Conservation (phyloP, 2,797 vertebrate genomes). For the Toxotes lorentzi region DNA sequence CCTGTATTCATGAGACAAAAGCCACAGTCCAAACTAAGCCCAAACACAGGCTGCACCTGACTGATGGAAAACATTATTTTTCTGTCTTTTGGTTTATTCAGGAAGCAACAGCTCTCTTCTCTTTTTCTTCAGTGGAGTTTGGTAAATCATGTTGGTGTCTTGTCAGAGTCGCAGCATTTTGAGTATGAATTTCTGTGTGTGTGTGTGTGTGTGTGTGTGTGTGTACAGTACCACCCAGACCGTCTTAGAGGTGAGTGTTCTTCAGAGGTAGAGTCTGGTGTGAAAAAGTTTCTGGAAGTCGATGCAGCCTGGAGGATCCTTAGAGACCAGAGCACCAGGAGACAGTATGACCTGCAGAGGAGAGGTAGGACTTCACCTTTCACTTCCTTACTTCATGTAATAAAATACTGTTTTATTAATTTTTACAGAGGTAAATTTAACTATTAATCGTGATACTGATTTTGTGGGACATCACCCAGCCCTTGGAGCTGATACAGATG, state of each 20-base stretch:
- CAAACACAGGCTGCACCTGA: no score
- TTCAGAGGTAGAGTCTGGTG: constrained; percentile 37
- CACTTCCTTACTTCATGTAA: no score
- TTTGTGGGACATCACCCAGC: neutral
- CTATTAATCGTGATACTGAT: neutral
- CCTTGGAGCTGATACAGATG: no score
- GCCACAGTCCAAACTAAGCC: no score
- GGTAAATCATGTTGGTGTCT: no score
- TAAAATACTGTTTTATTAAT: neutral
- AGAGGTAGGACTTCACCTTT: constrained; percentile 59
- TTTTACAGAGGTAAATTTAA: neutral
- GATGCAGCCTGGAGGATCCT: constrained; percentile 78
- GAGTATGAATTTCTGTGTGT: neutral
- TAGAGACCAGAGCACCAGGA: constrained; percentile 59
- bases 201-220: constrained; percentile 8
- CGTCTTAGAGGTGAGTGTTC: constrained; percentile 51
- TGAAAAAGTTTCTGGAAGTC: constrained; percentile 74
- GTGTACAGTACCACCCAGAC: constrained; percentile 73
- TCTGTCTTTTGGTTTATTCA: no score
- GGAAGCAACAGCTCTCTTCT: no score
- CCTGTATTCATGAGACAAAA: neutral
- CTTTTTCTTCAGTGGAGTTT: neutral
- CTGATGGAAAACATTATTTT: no score
- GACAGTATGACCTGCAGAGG: constrained; percentile 72
- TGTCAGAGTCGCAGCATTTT: neutral